Base-by-base conservation (phyloP, 1,140 invertebrate genomes). In the Gonioctena quinquepunctata region DNA sequence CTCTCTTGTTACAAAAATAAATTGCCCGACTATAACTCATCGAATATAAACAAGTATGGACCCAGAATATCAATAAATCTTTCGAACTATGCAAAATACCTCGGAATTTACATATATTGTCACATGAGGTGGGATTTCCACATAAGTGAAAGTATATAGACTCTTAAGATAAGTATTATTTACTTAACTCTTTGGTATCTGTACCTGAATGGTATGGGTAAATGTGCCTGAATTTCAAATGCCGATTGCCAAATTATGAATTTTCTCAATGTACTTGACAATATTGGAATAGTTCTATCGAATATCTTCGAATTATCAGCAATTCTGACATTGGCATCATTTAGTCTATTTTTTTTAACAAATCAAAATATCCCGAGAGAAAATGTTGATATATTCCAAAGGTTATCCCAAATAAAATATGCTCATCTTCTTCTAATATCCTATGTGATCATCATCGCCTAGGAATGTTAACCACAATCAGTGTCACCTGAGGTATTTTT, bases 181-280 rank as follows among this genome's bases (percentile, higher is more conserved):
- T n/a, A n/a, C n/a, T n/a, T n/a, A n/a, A 73, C 64, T 33, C 70
- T 70, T 16, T 18, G 72, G 61, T 33, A 70, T 70, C n/a, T 42
- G n/a, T n/a, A n/a, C n/a, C n/a, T n/a, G n/a, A n/a, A n/a, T n/a
- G n/a, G n/a, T n/a, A n/a, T n/a, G n/a, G 33, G 33, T 42, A 42
- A 42, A 42, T 42, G 33, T 42, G 33, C 33, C 33, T 42, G n/a
- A 42, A 42, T 42, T 42, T 42, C 33, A 42, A n/a, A 42, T 42
- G 33, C 6, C 6, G n/a, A 7, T 42, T 42, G 6, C n/a, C n/a
- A n/a, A n/a, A n/a, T n/a, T n/a, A n/a, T n/a, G n/a, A n/a, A n/a
- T n/a, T n/a, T n/a, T n/a, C 6, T 42, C 6, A 6, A 6, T n/a
- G 33, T 7, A 7, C n/a, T 42, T 7, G 33, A 42, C 6, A 42